These are phyloP conservation scores for Hippolais icterina DNA, from an alignment of 2,113 vertebrate species.

Conservation along the genomic window DNA sequence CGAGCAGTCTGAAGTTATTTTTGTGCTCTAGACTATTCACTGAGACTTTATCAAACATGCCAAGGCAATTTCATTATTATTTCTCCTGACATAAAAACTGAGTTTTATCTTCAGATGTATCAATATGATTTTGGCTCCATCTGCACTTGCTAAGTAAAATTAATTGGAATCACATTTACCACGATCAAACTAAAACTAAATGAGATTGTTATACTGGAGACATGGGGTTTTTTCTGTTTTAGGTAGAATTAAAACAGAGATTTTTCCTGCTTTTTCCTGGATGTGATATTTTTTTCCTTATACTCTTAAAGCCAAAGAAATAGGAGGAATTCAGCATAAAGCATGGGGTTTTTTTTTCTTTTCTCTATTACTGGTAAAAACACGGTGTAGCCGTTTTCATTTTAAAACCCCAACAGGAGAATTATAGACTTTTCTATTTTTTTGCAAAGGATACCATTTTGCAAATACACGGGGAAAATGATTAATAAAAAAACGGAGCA, in stretches of 20 bases:
- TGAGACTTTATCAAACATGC: neutral
- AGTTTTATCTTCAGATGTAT: neutral
- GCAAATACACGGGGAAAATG: neutral
- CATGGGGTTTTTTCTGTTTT: neutral
- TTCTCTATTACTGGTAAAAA: neutral
- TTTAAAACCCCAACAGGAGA: neutral
- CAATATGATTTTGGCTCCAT: neutral
- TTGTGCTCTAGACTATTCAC: neutral
- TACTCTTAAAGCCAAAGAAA: neutral
- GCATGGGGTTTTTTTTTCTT: neutral
- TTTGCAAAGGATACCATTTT: neutral
- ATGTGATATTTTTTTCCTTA: neutral
- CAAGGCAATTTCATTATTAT: slow-evolving; percentile 3
- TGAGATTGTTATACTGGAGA: neutral
- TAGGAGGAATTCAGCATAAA: neutral
- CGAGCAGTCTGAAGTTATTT: neutral
- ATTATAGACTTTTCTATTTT: neutral
- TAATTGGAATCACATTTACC: neutral
- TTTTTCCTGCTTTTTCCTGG: neutral
- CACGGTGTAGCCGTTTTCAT: neutral
- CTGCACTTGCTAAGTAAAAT: slow-evolving; percentile 5
- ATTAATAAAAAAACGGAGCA: neutral
- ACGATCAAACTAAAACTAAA: neutral
- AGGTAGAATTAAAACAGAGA: neutral
- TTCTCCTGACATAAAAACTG: neutral